These are phyloP conservation scores for Trogon surrucura DNA, from an alignment of 2,113 vertebrate species.

Conservation along the genomic window DNA sequence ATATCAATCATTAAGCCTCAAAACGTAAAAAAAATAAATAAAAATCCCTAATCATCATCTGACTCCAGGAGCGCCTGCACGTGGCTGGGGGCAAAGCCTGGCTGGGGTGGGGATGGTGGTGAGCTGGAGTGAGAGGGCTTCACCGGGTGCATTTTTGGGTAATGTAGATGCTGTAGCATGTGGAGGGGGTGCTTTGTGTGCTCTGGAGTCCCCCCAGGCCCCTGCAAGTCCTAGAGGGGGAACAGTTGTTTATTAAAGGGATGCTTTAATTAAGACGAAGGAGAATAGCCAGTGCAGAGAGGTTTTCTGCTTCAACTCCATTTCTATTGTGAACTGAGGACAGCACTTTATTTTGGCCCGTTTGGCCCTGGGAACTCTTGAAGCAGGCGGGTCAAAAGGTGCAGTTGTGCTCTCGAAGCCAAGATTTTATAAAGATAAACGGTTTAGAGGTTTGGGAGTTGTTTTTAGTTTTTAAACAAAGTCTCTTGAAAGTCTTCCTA, in stretches of 20 bases:
- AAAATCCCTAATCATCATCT: neutral
- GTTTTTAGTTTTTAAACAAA: slow-evolving; percentile 22
- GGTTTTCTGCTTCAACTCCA: neutral
- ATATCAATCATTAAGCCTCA: slow-evolving; percentile 36
- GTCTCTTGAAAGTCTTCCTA: slow-evolving; percentile 38
- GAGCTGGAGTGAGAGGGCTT: neutral
- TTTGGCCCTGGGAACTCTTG: neutral
- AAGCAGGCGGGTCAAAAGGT: neutral
- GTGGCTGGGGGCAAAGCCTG: neutral
- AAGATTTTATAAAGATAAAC: slow-evolving; percentile 41
- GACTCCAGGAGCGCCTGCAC: neutral
- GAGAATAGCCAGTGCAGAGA: neutral
- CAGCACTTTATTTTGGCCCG: neutral
- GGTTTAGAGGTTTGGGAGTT: slow-evolving; percentile 23
- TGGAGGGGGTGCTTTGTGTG: neutral
- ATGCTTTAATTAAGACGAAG: neutral
- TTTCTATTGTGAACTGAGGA: neutral
- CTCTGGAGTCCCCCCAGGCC: neutral
- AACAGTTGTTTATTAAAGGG: neutral
- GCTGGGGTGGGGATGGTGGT: neutral
- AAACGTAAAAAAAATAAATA: neutral
- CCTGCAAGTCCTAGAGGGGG: neutral
- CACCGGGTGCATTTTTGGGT: accelerated
- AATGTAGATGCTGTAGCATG: neutral
- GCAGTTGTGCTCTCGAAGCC: neutral